Evolutionary conservation across 2,888 invertebrate species (phyloP), one percentile per base, ranked within the genome.

Genomic region (Ochlodes sylvanus): DNA sequence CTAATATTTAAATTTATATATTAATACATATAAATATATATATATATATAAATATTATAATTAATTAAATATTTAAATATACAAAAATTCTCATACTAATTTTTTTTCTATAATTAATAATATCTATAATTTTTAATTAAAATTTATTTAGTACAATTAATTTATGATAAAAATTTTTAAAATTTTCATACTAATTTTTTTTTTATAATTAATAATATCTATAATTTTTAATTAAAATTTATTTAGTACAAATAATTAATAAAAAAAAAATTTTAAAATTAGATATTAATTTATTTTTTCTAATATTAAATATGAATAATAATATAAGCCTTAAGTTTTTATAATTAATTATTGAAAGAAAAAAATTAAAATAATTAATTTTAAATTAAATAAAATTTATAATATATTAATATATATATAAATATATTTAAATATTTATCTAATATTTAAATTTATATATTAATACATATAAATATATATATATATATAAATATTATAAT

Each of bases 321-420:
- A 54, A 70, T 68, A 63, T 66, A 52, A 64, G 72, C 57, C 56
- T 68, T 69, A 72, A 69, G 95, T 95, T 83, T 95, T 73, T 70
- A 70, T 70, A 71, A 64, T 67, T 61, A 32, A 61, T 67, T 70
- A 73, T 66, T 41, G 47, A 70, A 72, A 75, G 69, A 67, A 71
- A 71, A 70, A 55, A 73, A 74, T 72, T 71, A 72, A 70, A 73
- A 67, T 69, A 70, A 74, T 70, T 75, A 69, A 12, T 75, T 76
- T 74, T 71, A 77, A 27, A 4, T 27, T 27, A 27, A 27, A 27
- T 27, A 27, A 4, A 4, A 4, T 4, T 27, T 27, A 27, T 27
- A 27, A 4, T 27, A 27, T 27, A 27, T 27, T 4, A 1, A 27
- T 27, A 27, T 27, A 27, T 27, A 27, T 27, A 27, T 27, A 27